These are phyloP conservation scores for Mythimna ferrago DNA, from an alignment of 2,888 invertebrate genomes.

Conservation along the genomic window DNA sequence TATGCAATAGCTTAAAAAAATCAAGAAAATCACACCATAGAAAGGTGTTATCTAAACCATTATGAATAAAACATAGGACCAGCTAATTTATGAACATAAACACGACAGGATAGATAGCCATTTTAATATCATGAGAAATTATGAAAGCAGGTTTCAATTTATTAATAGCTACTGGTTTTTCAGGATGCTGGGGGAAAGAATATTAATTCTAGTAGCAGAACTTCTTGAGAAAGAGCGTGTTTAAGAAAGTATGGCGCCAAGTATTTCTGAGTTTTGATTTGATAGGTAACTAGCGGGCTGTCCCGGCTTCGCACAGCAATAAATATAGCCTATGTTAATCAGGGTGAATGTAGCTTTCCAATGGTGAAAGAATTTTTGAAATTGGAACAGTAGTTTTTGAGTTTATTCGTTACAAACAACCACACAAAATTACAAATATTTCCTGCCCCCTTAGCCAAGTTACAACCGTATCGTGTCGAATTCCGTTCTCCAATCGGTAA, in stretches of 20 bases:
- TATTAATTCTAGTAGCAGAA: background rate
- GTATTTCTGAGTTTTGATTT: background rate
- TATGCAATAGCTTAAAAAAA: no score
- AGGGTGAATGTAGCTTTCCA: no score
- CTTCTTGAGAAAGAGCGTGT: background rate
- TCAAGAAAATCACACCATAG: background rate
- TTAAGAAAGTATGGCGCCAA: background rate
- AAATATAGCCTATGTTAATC: no score
- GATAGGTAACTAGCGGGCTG: background rate
- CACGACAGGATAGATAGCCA: slow-evolving; percentile 10
- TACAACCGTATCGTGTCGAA: no score
- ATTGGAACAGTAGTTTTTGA: no score
- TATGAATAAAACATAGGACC: slow-evolving; percentile 41
- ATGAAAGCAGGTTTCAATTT: slow-evolving; percentile 35
- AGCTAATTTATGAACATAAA: slow-evolving; percentile 34
- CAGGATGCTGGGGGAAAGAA: slow-evolving; percentile 19
- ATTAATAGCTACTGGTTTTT: slow-evolving; percentile 34
- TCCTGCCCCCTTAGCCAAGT: no score
- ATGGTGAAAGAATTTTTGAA: no score
- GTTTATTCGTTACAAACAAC: no score
- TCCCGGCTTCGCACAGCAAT: no score
- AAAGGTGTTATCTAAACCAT: slow-evolving; percentile 8
- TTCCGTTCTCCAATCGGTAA: no score
- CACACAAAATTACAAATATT: no score
- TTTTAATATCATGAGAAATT: slow-evolving; percentile 45